Evolutionary conservation across 1,140 invertebrate genomes (phyloP).

Genomic region (Brachionus plicatilis): DNA sequence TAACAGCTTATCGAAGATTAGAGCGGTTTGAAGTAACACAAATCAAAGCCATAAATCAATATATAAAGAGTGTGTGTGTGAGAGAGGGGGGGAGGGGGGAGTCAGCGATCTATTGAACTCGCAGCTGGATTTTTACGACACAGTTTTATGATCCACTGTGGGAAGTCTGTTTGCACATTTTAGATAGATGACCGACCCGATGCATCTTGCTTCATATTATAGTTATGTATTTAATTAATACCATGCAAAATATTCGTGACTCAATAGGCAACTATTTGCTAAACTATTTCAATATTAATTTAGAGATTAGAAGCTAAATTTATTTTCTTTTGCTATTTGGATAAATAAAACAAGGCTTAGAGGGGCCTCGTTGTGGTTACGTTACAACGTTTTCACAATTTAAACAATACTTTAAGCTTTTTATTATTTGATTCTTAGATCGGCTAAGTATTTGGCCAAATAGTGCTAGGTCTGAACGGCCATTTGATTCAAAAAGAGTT

Average conservation of each 20-base stretch:
- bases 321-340: not conserved
- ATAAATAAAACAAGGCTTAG: not conserved
- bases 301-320: constrained; percentile 5
- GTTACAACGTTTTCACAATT: not conserved
- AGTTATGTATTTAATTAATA: not conserved
- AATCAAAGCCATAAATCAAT: not conserved
- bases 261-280: not conserved
- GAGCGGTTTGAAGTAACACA: not conserved
- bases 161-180: not conserved
- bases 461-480: not conserved
- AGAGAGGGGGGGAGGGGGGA: not conserved
- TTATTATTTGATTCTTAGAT: not conserved
- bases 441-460: not conserved
- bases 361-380: not conserved
- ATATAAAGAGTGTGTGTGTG: not conserved
- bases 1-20: constrained; percentile 34
- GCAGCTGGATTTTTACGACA: not conserved
- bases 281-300: constrained; percentile 29
- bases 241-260: not conserved
- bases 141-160: not conserved
- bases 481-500: not conserved
- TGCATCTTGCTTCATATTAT: not conserved
- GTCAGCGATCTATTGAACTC: not conserved
- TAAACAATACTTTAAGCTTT: not conserved
- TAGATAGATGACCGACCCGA: not conserved